Percentiles rank a stretch among this genome's conserved stretches.
Conservation (phyloP, 2,888 invertebrate genomes). For the Pterostichus niger region DNA sequence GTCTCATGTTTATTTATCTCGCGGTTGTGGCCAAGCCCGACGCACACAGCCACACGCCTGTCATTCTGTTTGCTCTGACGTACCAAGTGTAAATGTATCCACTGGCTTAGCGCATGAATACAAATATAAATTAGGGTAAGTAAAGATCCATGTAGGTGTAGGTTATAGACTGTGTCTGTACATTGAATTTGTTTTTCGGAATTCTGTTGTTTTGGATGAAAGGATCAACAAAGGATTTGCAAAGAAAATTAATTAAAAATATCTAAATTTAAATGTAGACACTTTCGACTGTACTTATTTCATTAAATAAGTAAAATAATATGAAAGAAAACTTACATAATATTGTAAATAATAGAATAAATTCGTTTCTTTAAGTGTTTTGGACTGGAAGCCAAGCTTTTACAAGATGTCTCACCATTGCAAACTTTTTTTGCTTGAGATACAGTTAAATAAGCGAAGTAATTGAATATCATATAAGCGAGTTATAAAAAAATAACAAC, state of each 20-base stretch:
- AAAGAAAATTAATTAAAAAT: constrained; percentile 21
- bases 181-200: constrained; percentile 23
- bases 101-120: constrained; percentile 35
- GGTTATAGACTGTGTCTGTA: constrained; percentile 22
- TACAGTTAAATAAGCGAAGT: no score
- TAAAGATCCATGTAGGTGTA: constrained; percentile 46
- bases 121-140: constrained; percentile 50
- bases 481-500: no score
- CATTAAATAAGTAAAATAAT: background rate
- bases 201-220: constrained; percentile 10
- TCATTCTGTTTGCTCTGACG: constrained; percentile 13
- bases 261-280: background rate
- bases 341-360: no score
- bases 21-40: constrained; percentile 16
- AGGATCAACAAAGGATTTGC: constrained; percentile 8
- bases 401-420: no score
- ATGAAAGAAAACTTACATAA: background rate
- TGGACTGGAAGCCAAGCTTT: no score
- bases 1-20: constrained; percentile 46
- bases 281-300: background rate
- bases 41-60: constrained; percentile 4
- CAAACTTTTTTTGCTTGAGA: no score
- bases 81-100: constrained; percentile 47
- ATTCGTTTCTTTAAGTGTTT: no score
- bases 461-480: no score